phyloP scores from a whole-genome alignment of 2,113 vertebrate species.

The Cryptomyrus ogoouensis region DNA sequence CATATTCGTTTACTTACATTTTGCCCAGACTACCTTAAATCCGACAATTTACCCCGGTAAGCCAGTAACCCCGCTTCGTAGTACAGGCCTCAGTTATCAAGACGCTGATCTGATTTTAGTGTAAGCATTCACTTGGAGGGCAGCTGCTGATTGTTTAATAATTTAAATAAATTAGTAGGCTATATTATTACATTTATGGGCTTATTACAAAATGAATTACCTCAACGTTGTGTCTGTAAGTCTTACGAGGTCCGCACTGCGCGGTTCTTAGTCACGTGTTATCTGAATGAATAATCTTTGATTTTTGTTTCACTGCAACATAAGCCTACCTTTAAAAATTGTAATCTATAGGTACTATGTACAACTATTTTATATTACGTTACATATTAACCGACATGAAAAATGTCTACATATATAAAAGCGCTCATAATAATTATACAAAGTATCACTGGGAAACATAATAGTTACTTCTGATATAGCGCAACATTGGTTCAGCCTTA shows the following conservation, averaged over 20 bases:
- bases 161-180: not conserved
- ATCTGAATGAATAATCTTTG: not conserved
- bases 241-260: not conserved
- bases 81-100: not conserved
- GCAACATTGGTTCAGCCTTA: not conserved
- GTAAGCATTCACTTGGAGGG: not conserved
- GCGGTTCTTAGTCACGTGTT: not conserved
- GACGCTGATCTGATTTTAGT: not conserved
- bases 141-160: not conserved
- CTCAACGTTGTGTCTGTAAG: not conserved
- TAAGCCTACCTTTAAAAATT: not conserved
- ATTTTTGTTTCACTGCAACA: not conserved
- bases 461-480: not conserved
- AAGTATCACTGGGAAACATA: not conserved
- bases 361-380: not conserved
- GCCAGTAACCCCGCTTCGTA: too few species aligned
- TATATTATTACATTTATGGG: not conserved
- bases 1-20: too few species aligned
- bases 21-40: too few species aligned
- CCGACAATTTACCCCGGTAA: too few species aligned
- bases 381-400: not conserved
- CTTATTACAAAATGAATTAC: not conserved
- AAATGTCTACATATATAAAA: not conserved
- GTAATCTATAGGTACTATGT: not conserved
- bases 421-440: not conserved